Conservation (phyloP, 2,888 invertebrate genomes). For the Aproaerema taeniolella region DNA sequence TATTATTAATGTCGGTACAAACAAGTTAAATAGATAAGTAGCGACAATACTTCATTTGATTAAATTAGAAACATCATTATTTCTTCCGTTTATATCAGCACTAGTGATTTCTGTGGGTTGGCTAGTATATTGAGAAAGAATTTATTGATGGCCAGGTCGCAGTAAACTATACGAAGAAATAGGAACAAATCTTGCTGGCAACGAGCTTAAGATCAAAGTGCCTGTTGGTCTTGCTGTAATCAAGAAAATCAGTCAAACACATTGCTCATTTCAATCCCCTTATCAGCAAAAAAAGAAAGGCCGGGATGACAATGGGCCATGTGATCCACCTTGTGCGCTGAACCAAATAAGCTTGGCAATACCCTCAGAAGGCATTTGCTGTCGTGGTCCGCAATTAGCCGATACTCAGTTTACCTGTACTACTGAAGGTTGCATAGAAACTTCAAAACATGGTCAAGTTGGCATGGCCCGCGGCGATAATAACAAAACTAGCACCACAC, state of each 20-base stretch:
- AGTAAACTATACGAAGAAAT: slow-evolving; percentile 67
- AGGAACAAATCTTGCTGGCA: slow-evolving; percentile 59
- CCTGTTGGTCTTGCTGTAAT: slow-evolving; percentile 57
- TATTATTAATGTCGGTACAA: too few relatives aligned
- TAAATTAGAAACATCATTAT: too few relatives aligned
- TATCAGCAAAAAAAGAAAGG: slow-evolving; percentile 18
- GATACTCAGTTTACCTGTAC: slow-evolving; percentile 64
- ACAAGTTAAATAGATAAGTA: too few relatives aligned
- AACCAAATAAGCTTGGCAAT: slow-evolving; percentile 61
- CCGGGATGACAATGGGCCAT: slow-evolving; percentile 36
- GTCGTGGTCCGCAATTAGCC: slow-evolving; percentile 45
- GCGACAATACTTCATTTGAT: too few relatives aligned
- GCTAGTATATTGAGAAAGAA: slow-evolving; percentile 43
- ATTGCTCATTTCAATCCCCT: slow-evolving; percentile 57
- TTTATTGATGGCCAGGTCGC: slow-evolving; percentile 70
- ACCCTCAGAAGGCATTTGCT: slow-evolving; percentile 54
- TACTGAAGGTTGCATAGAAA: slow-evolving; percentile 58
- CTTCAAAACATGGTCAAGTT: slow-evolving; percentile 49
- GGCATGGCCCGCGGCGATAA: slow-evolving; percentile 44
- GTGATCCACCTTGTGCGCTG: slow-evolving; percentile 58
- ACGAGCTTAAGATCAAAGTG: slow-evolving; percentile 68
- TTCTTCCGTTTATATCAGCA: too few relatives aligned
- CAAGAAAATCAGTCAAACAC: slow-evolving; percentile 68
- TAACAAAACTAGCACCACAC: slow-evolving; percentile 46
- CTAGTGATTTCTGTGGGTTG: too few relatives aligned